A percentile compares a stretch with the other conserved stretches of the same genome.
phyloP scores from a whole-genome alignment of 2,113 vertebrate genomes.

The Paratilapia polleni region DNA sequence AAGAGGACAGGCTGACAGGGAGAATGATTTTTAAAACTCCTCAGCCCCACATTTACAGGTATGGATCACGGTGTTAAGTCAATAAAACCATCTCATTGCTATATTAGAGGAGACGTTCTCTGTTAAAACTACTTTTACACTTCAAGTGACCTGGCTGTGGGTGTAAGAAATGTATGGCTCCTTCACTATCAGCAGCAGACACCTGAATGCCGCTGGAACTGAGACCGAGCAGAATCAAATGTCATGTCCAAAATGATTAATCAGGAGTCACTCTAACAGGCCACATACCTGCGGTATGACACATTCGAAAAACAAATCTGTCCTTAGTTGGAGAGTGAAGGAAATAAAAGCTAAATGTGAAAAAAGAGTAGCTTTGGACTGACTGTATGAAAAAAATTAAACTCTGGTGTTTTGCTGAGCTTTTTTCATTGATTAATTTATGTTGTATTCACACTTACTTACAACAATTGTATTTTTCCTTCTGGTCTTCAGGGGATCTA shows the following conservation, averaged over 20 bases:
- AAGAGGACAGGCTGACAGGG: neutral
- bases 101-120: neutral
- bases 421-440: neutral
- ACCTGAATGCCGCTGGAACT: neutral
- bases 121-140: neutral
- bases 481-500: neutral
- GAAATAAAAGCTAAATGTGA: neutral
- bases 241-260: constrained; percentile 29
- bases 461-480: neutral
- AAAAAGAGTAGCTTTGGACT: neutral
- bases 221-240: constrained; percentile 31
- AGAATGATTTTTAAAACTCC: neutral
- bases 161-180: neutral
- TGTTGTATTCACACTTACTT: neutral
- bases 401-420: neutral
- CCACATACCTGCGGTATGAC: neutral
- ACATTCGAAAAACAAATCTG: neutral
- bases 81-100: neutral
- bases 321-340: neutral
- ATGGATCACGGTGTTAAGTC: neutral
- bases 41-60: neutral
- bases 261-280: neutral
- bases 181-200: constrained; percentile 26
- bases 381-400: neutral
- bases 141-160: neutral